A percentile compares a stretch with the other conserved stretches of the same genome.
phyloP scores from a whole-genome alignment of 2,113 vertebrate species.

The Pluvianellus socialis region DNA sequence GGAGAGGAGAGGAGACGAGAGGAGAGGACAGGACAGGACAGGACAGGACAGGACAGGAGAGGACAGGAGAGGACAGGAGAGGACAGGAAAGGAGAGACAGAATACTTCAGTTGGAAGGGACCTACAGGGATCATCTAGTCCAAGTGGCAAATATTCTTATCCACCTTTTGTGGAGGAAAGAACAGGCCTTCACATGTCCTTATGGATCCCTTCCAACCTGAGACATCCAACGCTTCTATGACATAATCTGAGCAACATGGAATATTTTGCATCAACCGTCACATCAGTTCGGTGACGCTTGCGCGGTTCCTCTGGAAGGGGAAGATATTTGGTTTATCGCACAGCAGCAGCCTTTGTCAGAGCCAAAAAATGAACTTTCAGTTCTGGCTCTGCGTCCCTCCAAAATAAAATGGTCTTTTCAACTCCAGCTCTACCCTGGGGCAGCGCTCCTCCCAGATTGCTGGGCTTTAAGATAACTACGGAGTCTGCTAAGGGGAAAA shows the following conservation, averaged over 20 bases:
- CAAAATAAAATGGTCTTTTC: not conserved
- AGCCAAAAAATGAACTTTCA: not conserved
- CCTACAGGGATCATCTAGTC: too few species aligned
- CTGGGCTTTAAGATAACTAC: not conserved
- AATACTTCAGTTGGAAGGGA: not conserved
- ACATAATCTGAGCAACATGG: not conserved
- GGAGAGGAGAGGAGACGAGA: not conserved
- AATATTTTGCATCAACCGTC: not conserved
- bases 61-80: too few species aligned
- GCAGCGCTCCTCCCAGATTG: rapidly evolving
- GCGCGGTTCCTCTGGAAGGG: not conserved
- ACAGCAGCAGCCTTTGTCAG: not conserved
- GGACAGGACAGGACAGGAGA: too few species aligned
- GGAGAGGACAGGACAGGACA: too few species aligned
- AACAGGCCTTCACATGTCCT: not conserved
- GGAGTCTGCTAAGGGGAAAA: not conserved
- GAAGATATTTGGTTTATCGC: not conserved
- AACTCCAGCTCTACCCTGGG: not conserved
- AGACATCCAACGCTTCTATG: not conserved
- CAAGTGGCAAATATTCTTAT: not conserved
- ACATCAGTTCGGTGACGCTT: not conserved
- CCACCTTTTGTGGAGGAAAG: not conserved
- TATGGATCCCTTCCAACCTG: not conserved
- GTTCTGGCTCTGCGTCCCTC: not conserved
- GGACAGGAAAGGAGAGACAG: too few species aligned